Conservation (phyloP, 1,140 invertebrate genomes). For the Apis florea region DNA sequence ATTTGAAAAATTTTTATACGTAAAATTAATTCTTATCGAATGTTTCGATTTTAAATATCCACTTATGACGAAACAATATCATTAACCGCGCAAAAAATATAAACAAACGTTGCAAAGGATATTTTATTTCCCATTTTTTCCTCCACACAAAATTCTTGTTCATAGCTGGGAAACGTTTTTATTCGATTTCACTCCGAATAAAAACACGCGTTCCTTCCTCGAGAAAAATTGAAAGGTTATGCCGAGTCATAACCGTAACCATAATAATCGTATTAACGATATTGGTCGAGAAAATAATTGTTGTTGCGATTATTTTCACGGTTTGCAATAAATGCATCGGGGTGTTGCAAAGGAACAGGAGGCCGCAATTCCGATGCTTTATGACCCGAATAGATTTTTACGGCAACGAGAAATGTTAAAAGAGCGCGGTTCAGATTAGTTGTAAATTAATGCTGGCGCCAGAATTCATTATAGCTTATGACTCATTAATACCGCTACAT, state of each 20-base stretch:
- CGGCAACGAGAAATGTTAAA: constrained; percentile 33
- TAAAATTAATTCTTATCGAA: no score
- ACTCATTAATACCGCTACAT: constrained; percentile 40
- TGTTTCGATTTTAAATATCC: no score
- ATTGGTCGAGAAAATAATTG: neutral
- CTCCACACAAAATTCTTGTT: no score
- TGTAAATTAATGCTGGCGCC: constrained; percentile 44
- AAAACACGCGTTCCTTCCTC: no score
- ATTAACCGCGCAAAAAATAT: no score
- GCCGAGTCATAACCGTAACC: no score
- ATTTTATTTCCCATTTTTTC: no score
- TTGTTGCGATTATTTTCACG: neutral
- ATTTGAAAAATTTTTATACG: no score
- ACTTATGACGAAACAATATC: no score
- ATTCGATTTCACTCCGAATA: neutral
- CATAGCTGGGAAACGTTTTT: neutral
- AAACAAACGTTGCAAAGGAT: no score
- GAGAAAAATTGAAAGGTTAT: neutral
- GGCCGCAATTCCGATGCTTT: constrained; percentile 17
- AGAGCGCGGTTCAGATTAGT: constrained; percentile 23
- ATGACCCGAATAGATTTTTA: constrained; percentile 16
- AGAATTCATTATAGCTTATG: constrained; percentile 44
- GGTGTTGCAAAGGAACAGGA: neutral
- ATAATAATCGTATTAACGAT: neutral
- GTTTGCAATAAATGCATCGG: neutral